Evolutionary conservation across 53 echinoderm and acorn worm genomes (phyloP).

Genomic region (Paracentrotus lividus): DNA sequence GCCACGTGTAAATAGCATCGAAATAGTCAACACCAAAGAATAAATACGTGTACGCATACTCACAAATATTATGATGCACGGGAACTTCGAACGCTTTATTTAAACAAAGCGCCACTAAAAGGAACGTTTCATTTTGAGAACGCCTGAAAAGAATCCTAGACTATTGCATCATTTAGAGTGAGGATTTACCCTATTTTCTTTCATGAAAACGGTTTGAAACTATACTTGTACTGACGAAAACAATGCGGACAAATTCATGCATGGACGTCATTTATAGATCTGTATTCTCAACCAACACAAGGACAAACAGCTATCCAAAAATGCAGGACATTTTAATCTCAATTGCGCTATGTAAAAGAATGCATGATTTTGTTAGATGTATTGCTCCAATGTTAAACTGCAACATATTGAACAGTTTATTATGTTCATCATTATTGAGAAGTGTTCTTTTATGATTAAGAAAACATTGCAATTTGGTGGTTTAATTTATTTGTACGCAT

Average conservation of each 20-base stretch:
- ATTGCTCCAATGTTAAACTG: not conserved
- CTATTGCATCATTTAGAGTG: not conserved
- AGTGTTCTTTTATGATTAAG: not conserved
- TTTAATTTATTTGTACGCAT: too few relatives aligned
- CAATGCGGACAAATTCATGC: conserved; percentile 19
- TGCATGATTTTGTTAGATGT: not conserved
- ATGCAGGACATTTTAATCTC: conserved; percentile 45
- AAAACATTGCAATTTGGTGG: too few relatives aligned
- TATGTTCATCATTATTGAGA: not conserved
- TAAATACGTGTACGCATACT: conserved; percentile 11
- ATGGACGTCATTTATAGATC: conserved; percentile 32
- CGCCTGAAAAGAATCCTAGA: conserved; percentile 3
- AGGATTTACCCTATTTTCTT: not conserved
- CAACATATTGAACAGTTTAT: not conserved
- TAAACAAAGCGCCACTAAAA: conserved; percentile 24
- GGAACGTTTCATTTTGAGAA: conserved; percentile 47
- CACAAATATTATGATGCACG: not conserved
- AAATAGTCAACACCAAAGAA: conserved; percentile 26
- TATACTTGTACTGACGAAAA: conserved; percentile 31
- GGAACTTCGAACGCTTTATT: conserved; percentile 21
- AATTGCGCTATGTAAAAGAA: not conserved
- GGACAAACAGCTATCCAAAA: not conserved
- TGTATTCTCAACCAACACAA: not conserved
- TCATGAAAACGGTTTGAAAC: not conserved
- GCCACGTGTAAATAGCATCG: not conserved